Evolutionary conservation across 2,888 invertebrate species (phyloP).

Genomic region (Aphodius sticticus): DNA sequence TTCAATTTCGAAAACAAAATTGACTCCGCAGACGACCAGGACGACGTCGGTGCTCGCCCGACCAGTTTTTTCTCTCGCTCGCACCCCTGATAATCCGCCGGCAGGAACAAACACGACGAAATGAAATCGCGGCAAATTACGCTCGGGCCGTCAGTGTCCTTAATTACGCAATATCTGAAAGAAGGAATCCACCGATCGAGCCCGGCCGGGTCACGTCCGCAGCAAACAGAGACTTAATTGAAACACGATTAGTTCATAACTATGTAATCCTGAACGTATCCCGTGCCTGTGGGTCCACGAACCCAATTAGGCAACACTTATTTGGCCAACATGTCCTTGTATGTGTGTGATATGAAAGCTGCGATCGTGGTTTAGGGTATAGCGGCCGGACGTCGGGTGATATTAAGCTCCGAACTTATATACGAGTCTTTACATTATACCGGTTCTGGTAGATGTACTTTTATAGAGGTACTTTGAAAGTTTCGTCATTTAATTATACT

Average conservation of each 20-base stretch:
- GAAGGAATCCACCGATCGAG: not conserved
- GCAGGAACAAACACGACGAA: not conserved
- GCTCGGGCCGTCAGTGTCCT: not conserved
- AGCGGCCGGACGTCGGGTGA: too few species aligned
- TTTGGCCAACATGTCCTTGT: not conserved
- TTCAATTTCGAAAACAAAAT: too few species aligned
- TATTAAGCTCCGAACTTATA: too few species aligned
- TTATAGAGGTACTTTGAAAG: too few species aligned
- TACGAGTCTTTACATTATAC: too few species aligned
- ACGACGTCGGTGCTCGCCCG: too few species aligned
- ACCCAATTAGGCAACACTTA: slow-evolving; percentile 12
- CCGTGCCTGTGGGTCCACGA: not conserved
- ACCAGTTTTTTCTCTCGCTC: not conserved
- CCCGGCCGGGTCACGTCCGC: not conserved
- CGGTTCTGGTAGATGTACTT: too few species aligned
- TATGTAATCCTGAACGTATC: not conserved
- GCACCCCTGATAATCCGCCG: not conserved
- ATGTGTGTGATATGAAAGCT: not conserved
- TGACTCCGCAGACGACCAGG: too few species aligned
- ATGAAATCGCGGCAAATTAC: not conserved
- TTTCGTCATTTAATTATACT: too few species aligned
- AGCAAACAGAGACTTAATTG: not conserved
- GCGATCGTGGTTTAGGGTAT: too few species aligned
- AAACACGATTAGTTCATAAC: slow-evolving; percentile 4
- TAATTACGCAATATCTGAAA: not conserved